Base-by-base conservation (phyloP, 2,888 invertebrate genomes). In the Patella caerulea region DNA sequence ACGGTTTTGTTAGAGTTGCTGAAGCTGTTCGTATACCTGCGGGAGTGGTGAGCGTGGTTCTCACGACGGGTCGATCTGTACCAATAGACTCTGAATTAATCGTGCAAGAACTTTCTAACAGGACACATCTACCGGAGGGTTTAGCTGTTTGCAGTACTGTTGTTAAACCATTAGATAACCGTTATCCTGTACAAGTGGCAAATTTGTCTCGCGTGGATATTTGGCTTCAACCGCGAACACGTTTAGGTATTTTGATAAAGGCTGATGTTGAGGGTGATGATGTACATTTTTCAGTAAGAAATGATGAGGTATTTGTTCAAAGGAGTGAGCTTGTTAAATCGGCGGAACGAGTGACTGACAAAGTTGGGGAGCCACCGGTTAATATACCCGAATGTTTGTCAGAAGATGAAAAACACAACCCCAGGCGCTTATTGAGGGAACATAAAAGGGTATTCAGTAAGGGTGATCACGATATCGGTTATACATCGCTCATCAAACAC, bases 401-500 rank as follows among this genome's bases (percentile, higher is more conserved):
- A 73, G 77, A 73, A 54, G 19, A 54, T n/a, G 45, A 73, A 69
- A 56, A 59, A 52, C 15, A 69, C 19, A 69, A 65, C 4, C 72
- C 73, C 53, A 15, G 29, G n/a, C 34, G 24, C 17, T 53, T 78
- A 52, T 78, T 78, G 72, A 29, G 55, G 7, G 34, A 71, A 34
- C 74, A 79, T 70, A 7, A n/a, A 15, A 71, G 73, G 19, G 72
- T 79, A 9, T 79, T 79, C 69, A 59, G 53, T 15, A 45, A 72
- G 34, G 5, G 59, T 53, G 76, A 77, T 52, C 15, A 65, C 3
- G 78, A 73, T 65, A 53, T 79, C 24, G 77, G 79, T 17, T 79
- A 74, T 71, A 79, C 76, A 29, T 45, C 54, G 12, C 70, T 71
- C n/a, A 72, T 79, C 17, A 71, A 77, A 69, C 76, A 77, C 34